Evolutionary conservation across 2,113 vertebrate species (phyloP).

Genomic region (Sinocyclocheilus rhinocerous): DNA sequence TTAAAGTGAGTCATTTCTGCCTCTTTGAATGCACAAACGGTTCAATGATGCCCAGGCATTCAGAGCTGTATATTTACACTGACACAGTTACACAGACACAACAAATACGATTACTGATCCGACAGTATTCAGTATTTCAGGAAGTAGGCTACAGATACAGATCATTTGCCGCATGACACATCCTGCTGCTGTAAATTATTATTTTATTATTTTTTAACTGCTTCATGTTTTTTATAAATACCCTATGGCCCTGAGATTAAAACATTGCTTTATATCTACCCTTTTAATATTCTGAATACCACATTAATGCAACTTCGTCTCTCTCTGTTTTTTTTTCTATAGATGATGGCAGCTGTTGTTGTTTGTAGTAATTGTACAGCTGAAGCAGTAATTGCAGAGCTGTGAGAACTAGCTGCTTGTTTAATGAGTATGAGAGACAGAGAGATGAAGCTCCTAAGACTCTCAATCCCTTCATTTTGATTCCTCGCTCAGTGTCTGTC

Average conservation of each 20-base stretch:
- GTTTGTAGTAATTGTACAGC: conserved; percentile 20
- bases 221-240: no score
- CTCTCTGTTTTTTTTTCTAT: neutral
- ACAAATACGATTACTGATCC: no score
- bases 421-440: conserved; percentile 13
- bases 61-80: no score
- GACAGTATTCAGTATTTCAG: no score
- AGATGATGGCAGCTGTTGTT: conserved; percentile 6
- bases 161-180: no score
- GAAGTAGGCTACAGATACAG: no score
- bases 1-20: no score
- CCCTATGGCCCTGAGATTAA: neutral
- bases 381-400: conserved; percentile 15
- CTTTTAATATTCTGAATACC: neutral
- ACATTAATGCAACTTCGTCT: neutral
- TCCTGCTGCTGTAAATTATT: no score
- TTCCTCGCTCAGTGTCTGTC: neutral
- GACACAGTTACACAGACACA: no score
- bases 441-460: conserved; percentile 30
- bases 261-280: neutral
- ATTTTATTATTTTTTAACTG: no score
- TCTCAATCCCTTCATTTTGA: conserved; percentile 19
- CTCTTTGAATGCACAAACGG: no score
- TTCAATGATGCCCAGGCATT: no score
- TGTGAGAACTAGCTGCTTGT: neutral